Evolutionary conservation across 2,888 invertebrate species (phyloP), one percentile per base, ranked within the genome.

Genomic region (Melanophora roralis): DNA sequence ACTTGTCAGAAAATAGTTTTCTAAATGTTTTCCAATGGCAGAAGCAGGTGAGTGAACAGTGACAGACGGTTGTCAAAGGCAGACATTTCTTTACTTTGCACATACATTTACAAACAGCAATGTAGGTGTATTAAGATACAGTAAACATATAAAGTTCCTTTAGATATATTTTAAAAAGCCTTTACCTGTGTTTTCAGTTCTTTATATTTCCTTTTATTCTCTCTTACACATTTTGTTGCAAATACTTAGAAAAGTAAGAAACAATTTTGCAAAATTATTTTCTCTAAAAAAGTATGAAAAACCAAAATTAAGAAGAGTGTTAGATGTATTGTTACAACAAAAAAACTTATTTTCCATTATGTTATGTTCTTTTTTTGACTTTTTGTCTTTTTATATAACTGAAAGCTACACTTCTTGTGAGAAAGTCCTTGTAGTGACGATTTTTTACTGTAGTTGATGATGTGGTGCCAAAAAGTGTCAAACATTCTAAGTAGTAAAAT

Each of bases 401-500:
- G 59, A 74, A 67, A 51, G 74, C 65, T 59, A 59, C 45, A 40
- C 23, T 27, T 60, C 32, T 60, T 51, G n/a, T 51, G 32, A 59
- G 59, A 40, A 57, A 5, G 65, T 40, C 27, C 53, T 47, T 34
- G 57, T 57, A 34, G 51, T 38, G 65, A 40, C 21, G 32, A 23
- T 55, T 45, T 55, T 27, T 53, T n/a, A 36, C 21, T 71, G 59
- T 60, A 73, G 72, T 69, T 81, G 82, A 73, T 69, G 81, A 78
- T 81, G 77, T 82, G 83, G 83, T 84, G 85, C 86, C 85, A 84
- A 85, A 87, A 88, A 88, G 88, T 88, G 88, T 88, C 88, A 88
- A 88, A 86, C 88, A 88, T 88, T 88, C 85, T 86, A 88, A 88
- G 86, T 87, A 88, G 88, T 88, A 86, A 88, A 88, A 88, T 88